Evolutionary conservation across 2,797 vertebrate genomes (phyloP), one percentile per base, ranked within the genome.

Genomic region (Sparus aurata): DNA sequence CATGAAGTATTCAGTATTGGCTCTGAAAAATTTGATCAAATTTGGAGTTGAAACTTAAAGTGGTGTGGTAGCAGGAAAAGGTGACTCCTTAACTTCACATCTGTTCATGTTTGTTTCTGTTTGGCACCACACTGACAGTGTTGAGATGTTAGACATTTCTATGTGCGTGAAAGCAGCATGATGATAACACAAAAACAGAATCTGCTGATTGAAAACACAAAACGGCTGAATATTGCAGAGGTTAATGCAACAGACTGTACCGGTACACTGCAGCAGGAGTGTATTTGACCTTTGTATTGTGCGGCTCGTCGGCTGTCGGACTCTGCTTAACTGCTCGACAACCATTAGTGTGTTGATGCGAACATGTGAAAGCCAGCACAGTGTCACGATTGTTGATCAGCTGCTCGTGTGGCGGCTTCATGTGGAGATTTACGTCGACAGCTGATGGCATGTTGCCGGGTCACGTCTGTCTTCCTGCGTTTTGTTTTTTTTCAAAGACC

Each of bases 391-490:
- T 27, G 61, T 13, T 2, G 50, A 20, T 16, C 65, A 30, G 59
- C 5, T 58, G 58, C 13, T 49, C 8, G 16, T 12, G 67, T 13
- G 38, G 13, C 75, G 27, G 74, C 63, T 46, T 52, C 67, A 71
- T 50, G 70, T 57, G 53, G 61, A 75, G 64, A 67, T 75, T 34
- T 60, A 30, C 23, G 27, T 47, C 0, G 43, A 69, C 77, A 80
- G 81, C 84, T 79, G 82, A 86, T 13, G 65, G 3, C 57, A 23
- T 75, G 69, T 70, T 73, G 82, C 63, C 16, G 69, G 68, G 54
- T 80, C 70, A 57, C 15, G 64, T 68, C 75, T 64, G 76, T 85
- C 77, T 75, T 64, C 20, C 58, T 49, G 23, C 49, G 10, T 30
- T 17, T 46, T 7, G 17, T 34, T 7, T 43, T 68, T 78, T 72